A percentile compares a stretch with the other conserved stretches of the same genome.
Evolutionary conservation across 2,113 vertebrate species (phyloP).

Genomic region (Cyanoramphus novaezelandiae): DNA sequence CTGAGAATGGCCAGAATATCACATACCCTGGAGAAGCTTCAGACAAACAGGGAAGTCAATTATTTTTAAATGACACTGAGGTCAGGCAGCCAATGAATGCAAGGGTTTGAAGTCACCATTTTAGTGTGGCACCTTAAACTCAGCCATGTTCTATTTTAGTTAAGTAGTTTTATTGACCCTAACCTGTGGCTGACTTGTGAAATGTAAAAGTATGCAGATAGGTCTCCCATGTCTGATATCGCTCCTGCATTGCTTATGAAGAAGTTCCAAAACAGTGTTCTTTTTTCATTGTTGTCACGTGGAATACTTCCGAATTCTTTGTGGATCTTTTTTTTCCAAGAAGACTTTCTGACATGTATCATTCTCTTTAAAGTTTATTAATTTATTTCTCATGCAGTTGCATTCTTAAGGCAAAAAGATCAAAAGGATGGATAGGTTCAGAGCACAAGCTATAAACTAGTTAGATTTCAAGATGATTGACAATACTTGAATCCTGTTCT

Average conservation of each 20-base stretch:
- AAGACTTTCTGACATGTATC: not conserved
- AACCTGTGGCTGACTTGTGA: not conserved
- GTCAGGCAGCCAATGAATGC: not conserved
- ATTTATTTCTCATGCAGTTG: not conserved
- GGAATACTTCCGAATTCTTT: not conserved
- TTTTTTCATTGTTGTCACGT: not conserved
- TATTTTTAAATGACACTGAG: not conserved
- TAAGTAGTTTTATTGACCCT: not conserved
- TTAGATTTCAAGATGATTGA: slow-evolving; percentile 33
- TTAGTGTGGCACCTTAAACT: not conserved
- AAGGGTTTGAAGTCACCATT: not conserved
- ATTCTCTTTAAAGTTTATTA: slow-evolving; percentile 14
- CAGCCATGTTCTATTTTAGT: not conserved
- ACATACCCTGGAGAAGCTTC: not conserved
- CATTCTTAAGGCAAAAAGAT: slow-evolving; percentile 50
- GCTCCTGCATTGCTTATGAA: not conserved
- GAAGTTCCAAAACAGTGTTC: not conserved
- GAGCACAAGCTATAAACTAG: not conserved
- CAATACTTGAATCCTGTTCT: slow-evolving; percentile 27
- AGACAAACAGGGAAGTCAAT: not conserved
- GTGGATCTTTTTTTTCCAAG: not conserved
- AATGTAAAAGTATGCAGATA: not conserved
- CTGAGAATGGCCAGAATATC: not conserved
- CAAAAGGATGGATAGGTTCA: slow-evolving; percentile 29
- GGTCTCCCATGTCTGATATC: not conserved